These are phyloP conservation scores for Acanthornis magna DNA, from an alignment of 2,797 vertebrate species.

Conservation along the genomic window DNA sequence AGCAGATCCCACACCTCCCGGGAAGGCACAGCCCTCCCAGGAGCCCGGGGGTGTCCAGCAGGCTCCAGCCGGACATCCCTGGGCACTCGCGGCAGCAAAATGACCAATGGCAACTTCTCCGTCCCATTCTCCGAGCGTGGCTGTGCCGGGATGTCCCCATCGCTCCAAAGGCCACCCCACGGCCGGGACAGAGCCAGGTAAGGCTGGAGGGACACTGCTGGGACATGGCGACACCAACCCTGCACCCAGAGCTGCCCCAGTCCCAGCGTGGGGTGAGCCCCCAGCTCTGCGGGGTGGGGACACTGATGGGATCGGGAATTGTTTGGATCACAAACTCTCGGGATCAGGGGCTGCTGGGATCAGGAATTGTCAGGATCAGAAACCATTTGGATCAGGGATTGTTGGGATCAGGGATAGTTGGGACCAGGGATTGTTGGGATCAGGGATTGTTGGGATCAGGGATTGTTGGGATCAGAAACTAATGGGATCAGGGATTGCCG, in stretches of 20 bases:
- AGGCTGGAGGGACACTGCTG: not conserved
- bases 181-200: rapidly evolving
- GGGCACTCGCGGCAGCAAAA: not conserved
- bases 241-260: not conserved
- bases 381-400: rapidly evolving
- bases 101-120: rapidly evolving
- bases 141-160: not conserved
- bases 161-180: rapidly evolving
- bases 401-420: rapidly evolving
- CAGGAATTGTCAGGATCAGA: not conserved
- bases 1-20: not conserved
- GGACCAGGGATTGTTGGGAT: not conserved
- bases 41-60: not conserved
- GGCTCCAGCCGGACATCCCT: not conserved
- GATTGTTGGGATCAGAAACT: not conserved
- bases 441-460: rapidly evolving
- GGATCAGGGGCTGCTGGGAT: too few species aligned
- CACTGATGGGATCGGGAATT: too few species aligned
- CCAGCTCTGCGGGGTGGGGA: not conserved
- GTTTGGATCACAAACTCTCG: rapidly evolving
- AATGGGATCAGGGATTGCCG: not conserved
- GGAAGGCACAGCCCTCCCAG: not conserved
- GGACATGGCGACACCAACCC: not conserved
- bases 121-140: not conserved
- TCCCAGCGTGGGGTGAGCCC: rapidly evolving